A percentile compares a stretch with the other conserved stretches of the same genome.
phyloP scores from a whole-genome alignment of 2,797 vertebrate species.

The Clarias laeviceps region DNA sequence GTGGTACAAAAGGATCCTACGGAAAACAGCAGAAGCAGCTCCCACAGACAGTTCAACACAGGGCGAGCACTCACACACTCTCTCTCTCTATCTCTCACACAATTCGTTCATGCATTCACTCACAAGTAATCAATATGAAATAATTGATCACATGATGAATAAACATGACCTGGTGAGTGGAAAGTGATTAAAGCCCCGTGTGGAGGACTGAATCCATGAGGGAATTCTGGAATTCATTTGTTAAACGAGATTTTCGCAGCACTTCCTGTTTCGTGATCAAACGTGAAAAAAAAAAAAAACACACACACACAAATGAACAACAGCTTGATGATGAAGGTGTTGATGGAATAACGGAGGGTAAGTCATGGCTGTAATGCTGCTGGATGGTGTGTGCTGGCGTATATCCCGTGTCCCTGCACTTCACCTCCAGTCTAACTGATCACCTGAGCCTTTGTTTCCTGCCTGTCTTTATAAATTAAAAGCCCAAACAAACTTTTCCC shows the following conservation, averaged over 20 bases:
- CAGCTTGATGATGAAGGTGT: not conserved
- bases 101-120: not conserved
- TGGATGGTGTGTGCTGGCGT: not conserved
- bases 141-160: constrained; percentile 30
- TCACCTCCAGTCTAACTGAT: not conserved
- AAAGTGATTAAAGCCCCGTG: not conserved
- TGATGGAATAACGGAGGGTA: not conserved
- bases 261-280: constrained; percentile 21
- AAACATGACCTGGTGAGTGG: constrained; percentile 19
- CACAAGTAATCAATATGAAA: constrained; percentile 25
- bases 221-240: constrained; percentile 6
- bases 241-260: not conserved
- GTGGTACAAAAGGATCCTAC: constrained; percentile 51
- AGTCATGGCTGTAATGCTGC: not conserved
- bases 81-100: not conserved
- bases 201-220: not conserved
- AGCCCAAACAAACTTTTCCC: not conserved
- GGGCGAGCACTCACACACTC: constrained; percentile 2
- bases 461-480: not conserved
- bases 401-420: not conserved
- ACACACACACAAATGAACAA: not conserved
- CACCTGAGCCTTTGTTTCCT: not conserved
- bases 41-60: constrained; percentile 29
- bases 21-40: constrained; percentile 32
- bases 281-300: not conserved